A percentile compares a stretch with the other conserved stretches of the same genome.
phyloP scores from a whole-genome alignment of 1,140 invertebrate species.

The Latrodectus geometricus region DNA sequence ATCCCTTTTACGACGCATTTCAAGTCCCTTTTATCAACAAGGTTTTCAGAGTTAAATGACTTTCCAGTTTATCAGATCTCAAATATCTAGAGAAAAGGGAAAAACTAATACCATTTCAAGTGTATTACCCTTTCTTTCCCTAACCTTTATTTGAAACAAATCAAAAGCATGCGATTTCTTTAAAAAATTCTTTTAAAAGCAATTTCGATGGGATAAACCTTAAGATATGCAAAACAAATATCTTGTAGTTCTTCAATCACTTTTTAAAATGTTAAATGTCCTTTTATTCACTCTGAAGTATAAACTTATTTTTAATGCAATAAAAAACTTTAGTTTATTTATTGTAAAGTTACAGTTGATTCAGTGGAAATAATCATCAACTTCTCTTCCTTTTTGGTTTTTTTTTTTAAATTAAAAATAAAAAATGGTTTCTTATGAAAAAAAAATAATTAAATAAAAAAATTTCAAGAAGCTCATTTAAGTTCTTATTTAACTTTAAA shows the following conservation, averaged over 20 bases:
- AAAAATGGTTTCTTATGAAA: too few species aligned
- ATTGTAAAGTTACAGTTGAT: too few species aligned
- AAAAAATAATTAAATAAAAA: too few species aligned
- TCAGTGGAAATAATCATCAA: too few species aligned
- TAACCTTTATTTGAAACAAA: not conserved
- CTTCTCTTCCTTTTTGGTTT: too few species aligned
- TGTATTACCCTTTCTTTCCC: not conserved
- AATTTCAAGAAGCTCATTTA: too few species aligned
- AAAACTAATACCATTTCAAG: not conserved
- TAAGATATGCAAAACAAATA: not conserved
- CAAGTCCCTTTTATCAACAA: not conserved
- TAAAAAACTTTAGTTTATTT: too few species aligned
- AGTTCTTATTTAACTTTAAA: too few species aligned
- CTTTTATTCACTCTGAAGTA: not conserved
- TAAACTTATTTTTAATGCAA: not conserved
- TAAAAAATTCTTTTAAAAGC: not conserved
- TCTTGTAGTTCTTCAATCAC: not conserved
- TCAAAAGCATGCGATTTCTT: not conserved
- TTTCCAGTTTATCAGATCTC: not conserved
- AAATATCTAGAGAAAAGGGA: not conserved
- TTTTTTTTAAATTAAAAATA: too few species aligned
- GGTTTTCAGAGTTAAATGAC: not conserved
- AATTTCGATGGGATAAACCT: not conserved
- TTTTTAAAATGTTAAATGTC: not conserved
- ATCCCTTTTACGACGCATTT: not conserved